Evolutionary conservation across 2,797 vertebrate species (phyloP).

Genomic region (Simalia tracyae): DNA sequence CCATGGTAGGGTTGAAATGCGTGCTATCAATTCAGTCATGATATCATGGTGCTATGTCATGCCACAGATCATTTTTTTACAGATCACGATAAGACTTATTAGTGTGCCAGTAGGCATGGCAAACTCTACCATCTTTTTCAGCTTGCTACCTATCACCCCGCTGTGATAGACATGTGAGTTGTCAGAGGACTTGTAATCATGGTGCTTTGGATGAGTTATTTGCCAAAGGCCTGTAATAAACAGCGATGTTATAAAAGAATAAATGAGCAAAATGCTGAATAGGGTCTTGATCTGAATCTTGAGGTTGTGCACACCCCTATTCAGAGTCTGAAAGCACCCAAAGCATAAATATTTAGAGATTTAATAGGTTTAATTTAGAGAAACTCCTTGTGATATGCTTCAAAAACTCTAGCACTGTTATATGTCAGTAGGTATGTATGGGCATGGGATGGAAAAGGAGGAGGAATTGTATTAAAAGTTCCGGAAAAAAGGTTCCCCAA

Average conservation of each 20-base stretch:
- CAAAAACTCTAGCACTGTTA: neutral
- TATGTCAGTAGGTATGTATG: neutral
- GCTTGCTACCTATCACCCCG: no score
- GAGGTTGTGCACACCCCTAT: neutral
- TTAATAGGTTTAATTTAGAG: neutral
- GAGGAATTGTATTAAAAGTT: neutral
- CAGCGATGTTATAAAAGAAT: neutral
- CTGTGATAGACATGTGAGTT: no score
- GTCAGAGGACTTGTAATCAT: no score
- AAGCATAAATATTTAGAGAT: neutral
- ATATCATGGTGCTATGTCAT: no score
- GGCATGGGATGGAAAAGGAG: neutral
- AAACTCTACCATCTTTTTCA: no score
- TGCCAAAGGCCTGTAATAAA: neutral
- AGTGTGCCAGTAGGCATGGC: neutral
- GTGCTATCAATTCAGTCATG: no score
- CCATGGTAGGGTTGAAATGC: no score
- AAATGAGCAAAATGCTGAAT: neutral
- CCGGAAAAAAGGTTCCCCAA: neutral
- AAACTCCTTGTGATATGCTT: neutral
- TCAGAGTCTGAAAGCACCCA: neutral
- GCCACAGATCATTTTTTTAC: no score
- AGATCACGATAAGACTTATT: neutral
- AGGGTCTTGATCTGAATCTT: neutral
- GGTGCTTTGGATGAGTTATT: no score